Evolutionary conservation across 2,113 vertebrate genomes (phyloP), one percentile per base, ranked within the genome.

Genomic region (Apodemus speciosus): DNA sequence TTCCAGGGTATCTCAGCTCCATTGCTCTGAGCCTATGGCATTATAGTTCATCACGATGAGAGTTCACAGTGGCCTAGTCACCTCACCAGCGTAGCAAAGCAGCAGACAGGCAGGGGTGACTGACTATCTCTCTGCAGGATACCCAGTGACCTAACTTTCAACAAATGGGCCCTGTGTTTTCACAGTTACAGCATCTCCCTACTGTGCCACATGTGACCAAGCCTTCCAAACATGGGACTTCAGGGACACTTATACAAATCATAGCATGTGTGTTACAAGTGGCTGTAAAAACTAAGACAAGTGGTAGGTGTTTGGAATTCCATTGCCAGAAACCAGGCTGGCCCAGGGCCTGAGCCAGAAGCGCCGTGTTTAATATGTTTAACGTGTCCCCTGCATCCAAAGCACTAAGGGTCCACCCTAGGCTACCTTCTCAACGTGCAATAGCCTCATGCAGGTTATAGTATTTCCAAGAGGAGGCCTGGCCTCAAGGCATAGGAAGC

Each of bases 341-440:
- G 40, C 64, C 62, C 38, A 72, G 40, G 40, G n/a, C 9, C 21
- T 20, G 9, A 9, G 23, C 2, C 7, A 71, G 75, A 51, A 40
- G 11, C 4, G 15, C 10, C 3, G 0, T 21, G 40, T 46, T 6
- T 64, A 40, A 10, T 38, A 3, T 8, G 51, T 60, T 30, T 81
- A 38, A 18, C 3, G 0, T 2, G 20, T 0, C 25, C 11, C 5
- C 1, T 56, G 58, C 21, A 35, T 81, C 20, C 85, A 11, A 27
- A 56, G 32, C 0, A 1, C 25, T 40, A 64, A 15, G 4, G 0
- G 1, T 0, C 23, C 20, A 21, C 0, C 43, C 18, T 2, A 2
- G 1, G 8, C 43, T 14, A 15, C 35, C 27, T n/a, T 6, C 40
- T 51, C 68, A 21, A 5, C 1, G 27, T 1, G 15, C 32, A 9